Base-by-base conservation (phyloP, 2,113 vertebrate species). In the Aptenodytes patagonicus region DNA sequence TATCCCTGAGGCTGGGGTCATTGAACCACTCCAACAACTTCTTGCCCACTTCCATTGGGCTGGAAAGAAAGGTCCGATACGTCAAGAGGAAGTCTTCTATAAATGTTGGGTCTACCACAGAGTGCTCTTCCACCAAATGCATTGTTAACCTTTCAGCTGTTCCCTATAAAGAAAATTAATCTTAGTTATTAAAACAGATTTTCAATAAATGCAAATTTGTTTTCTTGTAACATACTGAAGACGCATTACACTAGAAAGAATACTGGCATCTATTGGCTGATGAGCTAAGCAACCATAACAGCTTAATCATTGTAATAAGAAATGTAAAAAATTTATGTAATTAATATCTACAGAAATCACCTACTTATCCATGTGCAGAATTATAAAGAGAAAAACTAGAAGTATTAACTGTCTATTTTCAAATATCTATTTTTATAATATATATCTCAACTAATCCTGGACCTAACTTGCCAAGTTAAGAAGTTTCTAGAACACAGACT, bases 11-110 rank as follows among this genome's bases (percentile, higher is more conserved):
- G 98, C 99, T 99, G 97, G 99, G 98, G 98, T 99, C 99, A 93
- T 99, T 99, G 97, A 99, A 99, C 99, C 99, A 99, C 98, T 99
- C 99, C 98, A 99, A 98, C 83, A 99, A 99, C 98, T 99, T 99
- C 97, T 99, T 99, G 93, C 99, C 99, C 98, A 99, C 99, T 97
- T 99, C 99, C 99, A 99, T 99, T 60, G 99, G 99, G 98, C 99
- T 99, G 93, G 99, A 99, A 97, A 99, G 99, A 98, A 99, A 99
- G 93, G 99, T 99, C 96, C 99, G 98, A 96, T 99, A 99, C 0
- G 99, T 99, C 82, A 99, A 97, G 77, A 99, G 98, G 98, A 99
- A 99, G 98, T 99, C 99, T 98, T 99, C 99, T 87, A 99, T 99
- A 97, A 99, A 99, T 2, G 99, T 99, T 96, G 99, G 99, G 89